These are phyloP conservation scores for Xiphias gladius DNA, from an alignment of 2,113 vertebrate genomes.

Conservation along the genomic window DNA sequence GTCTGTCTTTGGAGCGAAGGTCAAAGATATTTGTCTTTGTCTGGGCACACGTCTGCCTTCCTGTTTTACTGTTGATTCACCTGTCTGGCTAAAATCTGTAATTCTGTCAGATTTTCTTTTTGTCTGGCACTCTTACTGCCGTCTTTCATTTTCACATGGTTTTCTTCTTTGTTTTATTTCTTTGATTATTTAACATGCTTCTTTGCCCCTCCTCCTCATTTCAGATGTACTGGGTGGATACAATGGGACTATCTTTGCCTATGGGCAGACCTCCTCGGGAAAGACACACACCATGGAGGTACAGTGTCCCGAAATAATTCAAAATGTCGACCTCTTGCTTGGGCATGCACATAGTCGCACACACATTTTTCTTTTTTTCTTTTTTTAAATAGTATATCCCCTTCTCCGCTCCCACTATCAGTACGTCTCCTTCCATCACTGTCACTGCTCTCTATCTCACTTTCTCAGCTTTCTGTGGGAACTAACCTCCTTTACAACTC, in stretches of 20 bases:
- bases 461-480: slow-evolving; percentile 51
- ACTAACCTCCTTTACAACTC: slow-evolving; percentile 59
- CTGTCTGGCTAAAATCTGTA: neutral
- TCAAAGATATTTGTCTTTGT: slow-evolving; percentile 49
- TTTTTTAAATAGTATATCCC: neutral
- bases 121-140: neutral
- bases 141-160: neutral
- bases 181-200: slow-evolving; percentile 13
- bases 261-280: slow-evolving; percentile 94
- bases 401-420: slow-evolving; percentile 29
- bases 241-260: slow-evolving; percentile 96
- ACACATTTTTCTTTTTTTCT: neutral
- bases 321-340: slow-evolving; percentile 26
- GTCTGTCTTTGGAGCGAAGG: slow-evolving; percentile 43
- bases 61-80: slow-evolving; percentile 10
- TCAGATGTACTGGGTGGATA: slow-evolving; percentile 93
- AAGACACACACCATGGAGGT: slow-evolving; percentile 99
- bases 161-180: neutral
- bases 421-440: slow-evolving; percentile 58
- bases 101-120: neutral
- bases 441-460: slow-evolving; percentile 41
- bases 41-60: slow-evolving; percentile 1
- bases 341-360: neutral
- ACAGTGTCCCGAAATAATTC: slow-evolving; percentile 67
- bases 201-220: slow-evolving; percentile 24